Base-by-base conservation (phyloP, 1,140 invertebrate genomes). In the Mamestra configurata region DNA sequence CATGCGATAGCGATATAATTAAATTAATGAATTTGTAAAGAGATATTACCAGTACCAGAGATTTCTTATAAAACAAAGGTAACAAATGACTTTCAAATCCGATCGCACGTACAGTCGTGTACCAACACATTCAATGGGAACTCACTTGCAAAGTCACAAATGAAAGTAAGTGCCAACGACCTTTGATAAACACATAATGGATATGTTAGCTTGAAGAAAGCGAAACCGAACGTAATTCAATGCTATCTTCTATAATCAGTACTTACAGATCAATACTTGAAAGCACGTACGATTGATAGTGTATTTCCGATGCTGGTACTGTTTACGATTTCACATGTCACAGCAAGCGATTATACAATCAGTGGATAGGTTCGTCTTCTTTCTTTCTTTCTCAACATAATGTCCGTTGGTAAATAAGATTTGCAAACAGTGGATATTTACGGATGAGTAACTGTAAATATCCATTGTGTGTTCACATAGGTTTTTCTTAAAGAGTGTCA, bases 91-190 rank as follows among this genome's bases (percentile, higher is more conserved):
- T 2, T 37, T 10, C 5, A 64, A 64, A 31, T 4, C 15, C 3
- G 57, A 18, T 57, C 22, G 22, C 24, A 55, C 7, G 53, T 13
- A 24, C 18, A 40, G 7, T 15, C 22, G n/a, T 4, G 37, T 20
- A 20, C 18, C 2, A n/a, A 40, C 72, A 11, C 27, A 66, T 22
- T 40, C 53, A 43, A 40, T 40, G 15, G 20, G 61, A 79, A 78
- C 73, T n/a, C n/a, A n/a, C n/a, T n/a, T n/a, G n/a, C 8, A 40
- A 61, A 81, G 80, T 77, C 70, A 59, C 49, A 86, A 90, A 88
- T 77, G 88, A 91, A 91, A 91, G 88, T 87, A 51, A 85, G 81
- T 82, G 88, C 84, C 85, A 85, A 85, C 61, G 86, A 89, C 83
- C 87, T 91, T 79, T 82, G 57, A 71, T 64, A 79, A 83, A 77